Evolutionary conservation across 2,797 vertebrate species (phyloP), one percentile per base, ranked within the genome.

Genomic region (Bucorvus abyssinicus): DNA sequence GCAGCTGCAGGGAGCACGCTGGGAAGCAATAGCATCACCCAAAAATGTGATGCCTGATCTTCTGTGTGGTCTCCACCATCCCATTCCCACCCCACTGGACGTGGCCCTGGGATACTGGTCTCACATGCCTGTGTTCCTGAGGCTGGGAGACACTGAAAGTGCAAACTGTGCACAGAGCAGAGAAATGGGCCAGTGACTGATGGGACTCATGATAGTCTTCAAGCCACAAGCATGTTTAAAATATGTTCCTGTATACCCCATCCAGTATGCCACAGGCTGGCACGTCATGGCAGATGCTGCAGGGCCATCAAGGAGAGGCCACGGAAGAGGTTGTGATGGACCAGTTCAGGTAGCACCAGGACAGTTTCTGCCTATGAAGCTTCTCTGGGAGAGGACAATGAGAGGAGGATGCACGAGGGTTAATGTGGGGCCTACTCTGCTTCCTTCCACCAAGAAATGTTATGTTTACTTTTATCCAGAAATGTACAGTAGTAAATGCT

Each of bases 1-100:
- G 29, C 18, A 24, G 55, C 40, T 69, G 42, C 56, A 50, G 49
- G 59, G 45, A 80, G 27, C 21, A 4, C 3, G 9, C 45, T 63
- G 38, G 61, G n/a, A 50, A 40, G 40, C 36, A 23, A 0, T 21
- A 38, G 53, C 20, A 15, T 21, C 23, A 30, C 27, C 74, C 65
- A 52, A 0, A 14, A 16, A 23, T 9, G 12, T 0, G 0, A 36
- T 13, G 10, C 50, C 75, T 26, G 26, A 9, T 20, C n/a, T 49
- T 44, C 67, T 50, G 9, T 22, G 68, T 67, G 74, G 30, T n/a
- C 32, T 56, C n/a, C 20, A 27, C 21, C 71, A 19, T 6, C 40
- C n/a, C 29, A 40, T 40, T 40, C 38, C 38, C 12, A 40, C 38
- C 12, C 38, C 38, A 40, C 38, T 40, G 19, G 47, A 18, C 4